Evolutionary conservation across 1,140 invertebrate species (phyloP), one percentile per base, ranked within the genome.

Genomic region (Ditylenchus dipsaci): DNA sequence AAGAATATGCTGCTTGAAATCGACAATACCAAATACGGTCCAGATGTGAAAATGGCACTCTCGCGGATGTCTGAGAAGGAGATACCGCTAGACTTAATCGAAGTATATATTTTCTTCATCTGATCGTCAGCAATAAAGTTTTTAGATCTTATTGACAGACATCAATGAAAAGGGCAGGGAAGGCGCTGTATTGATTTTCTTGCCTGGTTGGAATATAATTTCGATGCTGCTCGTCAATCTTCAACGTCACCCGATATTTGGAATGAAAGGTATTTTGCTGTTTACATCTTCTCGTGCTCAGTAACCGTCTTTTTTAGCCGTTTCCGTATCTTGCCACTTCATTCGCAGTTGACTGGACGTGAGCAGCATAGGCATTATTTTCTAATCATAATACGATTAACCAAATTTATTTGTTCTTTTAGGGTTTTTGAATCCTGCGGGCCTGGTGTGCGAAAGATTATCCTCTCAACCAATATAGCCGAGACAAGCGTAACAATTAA

Each of bases 151-250:
- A 38, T 61, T 81, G 5, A 17, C 45, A n/a, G 78, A 81, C 57
- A 81, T 82, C 66, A 49, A 66, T 38, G 11, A 68, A 15, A 71
- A 73, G 15, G 81, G 75, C n/a, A 38, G 61, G 60, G 75, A 76
- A 85, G 92, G 92, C 17, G 88, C 91, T 38, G 89, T 95, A 63
- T 85, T 97, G 19, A 86, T 96, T 1, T 96, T 96, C 85, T 83
- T 97, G 1, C 91, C 94, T 0, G 93, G 93, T 0, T 96, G 93
- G 84, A 91, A 93, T 78, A 91, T 95, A 68, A 95, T 97, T 74
- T 88, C 90, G 0, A 85, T 84, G 0, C 84, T 94, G 56, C 86
- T 88, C 72, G 19, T 30, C 5, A 71, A 23, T 21, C 30, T 71
- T 15, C 15, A 63, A 29, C 43, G 59, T 11, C 53, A 78, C 49